These are phyloP conservation scores for Tetramorium simillimum DNA, from an alignment of 1,140 invertebrate genomes.

Conservation along the genomic window DNA sequence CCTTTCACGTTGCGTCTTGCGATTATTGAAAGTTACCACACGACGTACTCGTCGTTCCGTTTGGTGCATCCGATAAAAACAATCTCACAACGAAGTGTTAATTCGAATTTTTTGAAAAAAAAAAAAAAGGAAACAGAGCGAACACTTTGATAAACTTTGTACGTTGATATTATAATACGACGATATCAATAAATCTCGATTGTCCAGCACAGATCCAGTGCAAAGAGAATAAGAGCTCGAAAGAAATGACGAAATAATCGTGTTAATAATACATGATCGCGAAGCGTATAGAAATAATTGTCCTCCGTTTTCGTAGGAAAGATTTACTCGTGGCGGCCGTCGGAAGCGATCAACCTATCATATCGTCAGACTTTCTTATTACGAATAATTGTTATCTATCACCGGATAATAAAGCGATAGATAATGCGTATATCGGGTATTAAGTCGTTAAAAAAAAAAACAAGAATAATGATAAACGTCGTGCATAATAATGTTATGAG, in stretches of 20 bases:
- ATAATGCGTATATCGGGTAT: slow-evolving; percentile 70
- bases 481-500: slow-evolving; percentile 53
- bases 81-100: not conserved
- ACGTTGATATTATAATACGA: not conserved
- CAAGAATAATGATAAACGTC: slow-evolving; percentile 65
- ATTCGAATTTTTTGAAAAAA: not conserved
- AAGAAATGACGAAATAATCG: not conserved
- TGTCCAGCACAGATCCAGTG: not conserved
- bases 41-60: not conserved
- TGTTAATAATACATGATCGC: not conserved
- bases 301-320: slow-evolving; percentile 41
- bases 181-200: not conserved
- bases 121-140: not conserved
- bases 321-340: slow-evolving; percentile 75
- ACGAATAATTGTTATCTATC: slow-evolving; percentile 77
- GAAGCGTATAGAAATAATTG: not conserved
- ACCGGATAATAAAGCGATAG: slow-evolving; percentile 71
- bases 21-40: slow-evolving; percentile 4
- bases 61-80: not conserved
- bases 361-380: slow-evolving; percentile 84
- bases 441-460: slow-evolving; percentile 60
- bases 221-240: not conserved
- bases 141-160: slow-evolving; percentile 18
- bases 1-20: slow-evolving; percentile 18
- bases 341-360: slow-evolving; percentile 80